A percentile compares a stretch with the other conserved stretches of the same genome.
Conservation (phyloP, 1,140 invertebrate species). For the Marisa cornuarietis region DNA sequence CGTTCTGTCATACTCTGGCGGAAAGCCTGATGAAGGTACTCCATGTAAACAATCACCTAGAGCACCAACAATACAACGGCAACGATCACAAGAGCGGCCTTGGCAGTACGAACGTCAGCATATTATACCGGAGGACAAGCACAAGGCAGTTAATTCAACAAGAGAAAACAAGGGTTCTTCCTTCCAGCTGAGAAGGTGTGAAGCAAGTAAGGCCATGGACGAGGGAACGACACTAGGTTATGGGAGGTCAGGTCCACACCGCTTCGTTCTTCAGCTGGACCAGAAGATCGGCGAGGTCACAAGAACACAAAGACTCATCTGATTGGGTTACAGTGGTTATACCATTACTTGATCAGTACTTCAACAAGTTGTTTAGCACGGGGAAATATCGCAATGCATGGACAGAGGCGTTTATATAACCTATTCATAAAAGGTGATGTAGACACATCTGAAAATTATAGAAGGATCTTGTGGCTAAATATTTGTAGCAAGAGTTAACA, state of each 20-base stretch:
- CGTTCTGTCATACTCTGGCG: conserved; percentile 53
- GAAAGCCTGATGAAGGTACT: conserved; percentile 75
- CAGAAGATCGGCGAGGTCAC: conserved; percentile 9
- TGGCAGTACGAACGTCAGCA: neutral
- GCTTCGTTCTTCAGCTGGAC: conserved; percentile 3
- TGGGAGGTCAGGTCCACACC: neutral
- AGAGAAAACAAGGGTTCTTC: neutral
- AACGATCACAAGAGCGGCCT: conserved; percentile 1
- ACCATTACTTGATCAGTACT: no score
- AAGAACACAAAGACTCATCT: no score
- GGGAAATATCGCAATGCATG: no score
- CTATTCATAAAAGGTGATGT: no score
- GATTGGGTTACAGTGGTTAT: no score
- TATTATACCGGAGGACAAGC: neutral
- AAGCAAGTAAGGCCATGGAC: neutral
- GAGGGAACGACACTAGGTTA: conserved; percentile 1
- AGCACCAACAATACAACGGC: conserved; percentile 6
- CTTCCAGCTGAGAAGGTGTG: neutral
- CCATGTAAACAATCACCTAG: conserved; percentile 71
- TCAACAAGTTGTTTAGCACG: no score
- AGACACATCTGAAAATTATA: no score
- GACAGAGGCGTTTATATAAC: no score
- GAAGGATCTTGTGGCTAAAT: no score
- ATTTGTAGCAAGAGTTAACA: no score
- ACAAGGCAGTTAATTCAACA: conserved; percentile 2